Percentiles rank a stretch among this genome's conserved stretches.
Evolutionary conservation across 2,888 invertebrate genomes (phyloP).

Genomic region (Synergus laeviventris): DNA sequence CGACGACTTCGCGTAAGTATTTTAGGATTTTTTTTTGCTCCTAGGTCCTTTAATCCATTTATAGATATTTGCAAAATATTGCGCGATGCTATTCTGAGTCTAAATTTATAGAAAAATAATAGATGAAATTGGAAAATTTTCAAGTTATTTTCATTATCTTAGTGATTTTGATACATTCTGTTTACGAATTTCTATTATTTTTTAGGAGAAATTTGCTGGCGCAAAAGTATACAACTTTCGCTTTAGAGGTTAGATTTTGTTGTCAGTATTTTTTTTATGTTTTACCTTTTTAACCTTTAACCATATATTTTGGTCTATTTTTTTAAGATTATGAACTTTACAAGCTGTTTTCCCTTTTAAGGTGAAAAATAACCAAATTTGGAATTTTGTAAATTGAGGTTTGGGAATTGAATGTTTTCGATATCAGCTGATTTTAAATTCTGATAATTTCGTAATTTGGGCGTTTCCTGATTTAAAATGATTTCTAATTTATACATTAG

Average conservation of each 20-base stretch:
- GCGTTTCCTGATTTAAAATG: too few species aligned
- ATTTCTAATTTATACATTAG: background rate
- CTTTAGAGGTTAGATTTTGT: background rate
- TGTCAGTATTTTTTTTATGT: too few species aligned
- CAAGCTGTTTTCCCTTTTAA: background rate
- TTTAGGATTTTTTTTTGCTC: background rate
- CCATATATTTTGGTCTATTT: background rate
- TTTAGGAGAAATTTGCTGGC: background rate
- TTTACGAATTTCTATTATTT: background rate
- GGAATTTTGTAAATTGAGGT: background rate
- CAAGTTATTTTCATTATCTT: background rate
- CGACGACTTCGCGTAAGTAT: constrained; percentile 1
- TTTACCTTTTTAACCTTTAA: background rate
- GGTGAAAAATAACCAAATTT: too few species aligned
- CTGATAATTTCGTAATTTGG: background rate
- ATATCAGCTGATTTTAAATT: constrained; percentile 7
- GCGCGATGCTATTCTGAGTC: background rate
- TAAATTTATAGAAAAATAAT: background rate
- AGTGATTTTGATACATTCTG: background rate
- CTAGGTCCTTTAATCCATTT: background rate
- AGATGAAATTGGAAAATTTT: background rate
- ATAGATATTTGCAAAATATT: background rate
- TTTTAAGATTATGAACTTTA: background rate
- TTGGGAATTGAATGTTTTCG: background rate
- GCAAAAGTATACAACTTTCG: background rate